phyloP scores from a whole-genome alignment of 2,888 invertebrate species.

The Chloromyia formosa region DNA sequence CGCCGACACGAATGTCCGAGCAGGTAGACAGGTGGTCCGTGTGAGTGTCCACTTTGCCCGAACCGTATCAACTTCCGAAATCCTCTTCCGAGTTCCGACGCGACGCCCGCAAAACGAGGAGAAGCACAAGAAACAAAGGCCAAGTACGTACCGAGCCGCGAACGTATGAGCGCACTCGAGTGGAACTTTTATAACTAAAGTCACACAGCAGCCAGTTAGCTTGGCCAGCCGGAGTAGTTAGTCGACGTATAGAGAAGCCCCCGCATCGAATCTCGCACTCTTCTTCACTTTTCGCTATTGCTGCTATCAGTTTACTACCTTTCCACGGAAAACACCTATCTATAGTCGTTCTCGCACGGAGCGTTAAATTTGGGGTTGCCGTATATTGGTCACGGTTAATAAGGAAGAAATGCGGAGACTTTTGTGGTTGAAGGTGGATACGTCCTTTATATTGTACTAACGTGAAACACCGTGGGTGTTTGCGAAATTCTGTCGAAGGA shows the following conservation, averaged over 20 bases:
- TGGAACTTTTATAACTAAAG: slow-evolving; percentile 37
- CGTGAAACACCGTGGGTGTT: no score
- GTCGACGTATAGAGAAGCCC: slow-evolving; percentile 2
- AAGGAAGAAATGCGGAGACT: no score
- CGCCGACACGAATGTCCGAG: neutral
- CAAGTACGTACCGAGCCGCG: neutral
- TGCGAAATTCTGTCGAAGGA: no score
- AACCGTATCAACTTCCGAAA: slow-evolving; percentile 8
- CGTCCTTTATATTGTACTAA: no score
- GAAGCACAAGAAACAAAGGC: no score
- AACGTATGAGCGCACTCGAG: slow-evolving; percentile 25
- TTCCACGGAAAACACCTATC: slow-evolving; percentile 1
- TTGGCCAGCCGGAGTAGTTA: neutral
- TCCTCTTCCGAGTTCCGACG: slow-evolving; percentile 30
- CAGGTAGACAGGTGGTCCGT: slow-evolving; percentile 34
- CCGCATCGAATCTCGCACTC: slow-evolving; percentile 16
- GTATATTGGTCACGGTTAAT: neutral
- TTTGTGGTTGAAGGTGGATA: no score
- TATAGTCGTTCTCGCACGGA: slow-evolving; percentile 10
- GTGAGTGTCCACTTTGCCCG: no score
- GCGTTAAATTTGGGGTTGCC: neutral
- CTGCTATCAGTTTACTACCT: slow-evolving; percentile 33
- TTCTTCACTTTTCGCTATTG: slow-evolving; percentile 26
- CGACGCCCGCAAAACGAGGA: neutral
- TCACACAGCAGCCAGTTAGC: slow-evolving; percentile 4